Conservation (phyloP, 2,888 invertebrate genomes). For the Thymelicus sylvestris region DNA sequence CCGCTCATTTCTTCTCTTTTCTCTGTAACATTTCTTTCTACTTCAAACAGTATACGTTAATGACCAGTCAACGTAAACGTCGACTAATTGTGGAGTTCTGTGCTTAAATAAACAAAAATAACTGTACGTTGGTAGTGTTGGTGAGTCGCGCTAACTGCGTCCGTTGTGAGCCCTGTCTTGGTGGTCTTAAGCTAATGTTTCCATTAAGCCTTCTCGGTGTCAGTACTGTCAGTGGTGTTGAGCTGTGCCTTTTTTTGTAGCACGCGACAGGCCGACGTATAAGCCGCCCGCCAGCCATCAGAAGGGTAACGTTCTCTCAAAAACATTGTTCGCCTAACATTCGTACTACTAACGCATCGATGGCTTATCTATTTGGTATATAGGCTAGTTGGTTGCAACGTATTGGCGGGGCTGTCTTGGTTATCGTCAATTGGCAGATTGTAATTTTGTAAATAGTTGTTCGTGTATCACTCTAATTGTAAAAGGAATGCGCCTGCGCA, state of each 20-base stretch:
- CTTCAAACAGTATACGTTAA: slow-evolving; percentile 16
- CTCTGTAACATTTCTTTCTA: slow-evolving; percentile 37
- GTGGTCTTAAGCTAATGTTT: slow-evolving; percentile 43
- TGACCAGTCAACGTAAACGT: slow-evolving; percentile 32
- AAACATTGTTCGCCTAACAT: slow-evolving; percentile 65
- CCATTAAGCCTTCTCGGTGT: slow-evolving; percentile 46
- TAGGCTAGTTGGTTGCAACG: slow-evolving; percentile 64
- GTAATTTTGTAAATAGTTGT: slow-evolving; percentile 33
- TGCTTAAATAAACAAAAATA: slow-evolving; percentile 43
- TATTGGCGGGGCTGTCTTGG: slow-evolving; percentile 69
- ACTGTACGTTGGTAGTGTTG: slow-evolving; percentile 41
- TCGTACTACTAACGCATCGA: slow-evolving; percentile 70
- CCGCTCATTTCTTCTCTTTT: slow-evolving; percentile 25
- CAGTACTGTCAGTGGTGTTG: slow-evolving; percentile 69
- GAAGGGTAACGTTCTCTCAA: slow-evolving; percentile 77
- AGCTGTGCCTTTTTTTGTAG: slow-evolving; percentile 81
- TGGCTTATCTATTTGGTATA: slow-evolving; percentile 73
- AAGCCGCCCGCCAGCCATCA: slow-evolving; percentile 77
- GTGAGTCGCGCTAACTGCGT: slow-evolving; percentile 43
- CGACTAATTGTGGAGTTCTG: slow-evolving; percentile 38
- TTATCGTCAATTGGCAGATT: slow-evolving; percentile 17
- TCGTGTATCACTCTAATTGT: slow-evolving; percentile 14
- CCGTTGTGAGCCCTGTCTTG: slow-evolving; percentile 43
- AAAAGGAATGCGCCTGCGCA: slow-evolving; percentile 24
- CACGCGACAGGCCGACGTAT: slow-evolving; percentile 71